A percentile compares a stretch with the other conserved stretches of the same genome.
Evolutionary conservation across 1,140 invertebrate species (phyloP).

Genomic region (Panagrolaimus sp.): DNA sequence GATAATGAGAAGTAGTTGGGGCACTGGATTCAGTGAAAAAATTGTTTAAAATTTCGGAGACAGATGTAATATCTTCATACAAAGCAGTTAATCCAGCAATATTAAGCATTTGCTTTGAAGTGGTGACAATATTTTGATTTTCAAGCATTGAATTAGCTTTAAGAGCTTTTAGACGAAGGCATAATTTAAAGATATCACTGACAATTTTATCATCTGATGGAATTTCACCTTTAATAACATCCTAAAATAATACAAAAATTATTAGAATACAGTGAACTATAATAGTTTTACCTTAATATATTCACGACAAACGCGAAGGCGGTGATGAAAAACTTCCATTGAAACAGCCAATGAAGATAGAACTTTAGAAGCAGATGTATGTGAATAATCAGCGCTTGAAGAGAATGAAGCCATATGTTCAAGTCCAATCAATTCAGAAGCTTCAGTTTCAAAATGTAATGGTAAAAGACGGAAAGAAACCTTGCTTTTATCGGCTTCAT

Average conservation of each 20-base stretch:
- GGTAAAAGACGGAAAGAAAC: background rate
- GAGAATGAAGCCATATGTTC: slow-evolving; percentile 15
- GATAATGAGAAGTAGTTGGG: background rate
- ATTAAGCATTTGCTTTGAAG: background rate
- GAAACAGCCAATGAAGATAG: background rate
- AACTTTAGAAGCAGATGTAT: background rate
- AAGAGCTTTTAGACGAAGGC: slow-evolving; percentile 1
- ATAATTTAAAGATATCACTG: background rate
- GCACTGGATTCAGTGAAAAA: background rate
- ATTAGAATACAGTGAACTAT: no score
- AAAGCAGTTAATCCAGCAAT: background rate
- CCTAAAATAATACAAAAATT: no score
- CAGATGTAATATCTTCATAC: background rate
- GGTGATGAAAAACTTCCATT: slow-evolving; percentile 1
- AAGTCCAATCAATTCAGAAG: background rate
- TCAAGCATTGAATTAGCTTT: background rate
- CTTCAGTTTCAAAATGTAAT: slow-evolving; percentile 11
- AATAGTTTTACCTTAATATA: no score
- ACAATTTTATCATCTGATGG: background rate
- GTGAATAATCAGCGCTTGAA: background rate
- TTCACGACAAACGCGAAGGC: background rate
- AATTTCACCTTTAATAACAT: slow-evolving; percentile 1
- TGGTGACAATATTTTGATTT: background rate
- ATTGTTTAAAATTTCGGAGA: background rate
- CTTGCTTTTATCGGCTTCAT: background rate